Percentiles rank a stretch among this genome's conserved stretches.
Conservation (phyloP, 1,140 invertebrate genomes). For the Drosophila saltans region DNA sequence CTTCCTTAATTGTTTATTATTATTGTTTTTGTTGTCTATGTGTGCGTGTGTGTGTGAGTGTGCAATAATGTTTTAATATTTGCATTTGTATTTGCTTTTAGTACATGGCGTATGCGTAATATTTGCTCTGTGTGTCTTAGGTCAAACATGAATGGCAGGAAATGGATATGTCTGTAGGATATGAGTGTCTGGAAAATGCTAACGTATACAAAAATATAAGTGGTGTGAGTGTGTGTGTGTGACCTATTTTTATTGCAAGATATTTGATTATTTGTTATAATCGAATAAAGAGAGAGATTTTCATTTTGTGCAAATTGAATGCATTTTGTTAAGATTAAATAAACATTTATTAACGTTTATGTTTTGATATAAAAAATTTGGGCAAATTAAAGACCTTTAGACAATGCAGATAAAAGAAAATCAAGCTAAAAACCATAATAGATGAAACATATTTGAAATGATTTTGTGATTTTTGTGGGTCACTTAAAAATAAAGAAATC, state of each 20-base stretch:
- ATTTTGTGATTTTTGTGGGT: too few relatives aligned
- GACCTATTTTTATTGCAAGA: not conserved
- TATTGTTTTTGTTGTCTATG: conserved; percentile 23
- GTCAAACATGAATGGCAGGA: conserved; percentile 56
- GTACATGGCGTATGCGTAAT: conserved; percentile 70
- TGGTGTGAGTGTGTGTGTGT: not conserved
- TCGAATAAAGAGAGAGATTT: not conserved
- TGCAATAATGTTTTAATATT: conserved; percentile 72
- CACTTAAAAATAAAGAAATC: too few relatives aligned
- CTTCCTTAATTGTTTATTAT: conserved; percentile 42
- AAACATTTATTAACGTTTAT: too few relatives aligned
- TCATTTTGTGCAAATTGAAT: not conserved
- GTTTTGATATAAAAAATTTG: too few relatives aligned
- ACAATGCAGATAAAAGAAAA: too few relatives aligned
- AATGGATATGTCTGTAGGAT: conserved; percentile 39
- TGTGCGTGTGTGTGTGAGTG: conserved; percentile 2
- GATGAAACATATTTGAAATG: too few relatives aligned
- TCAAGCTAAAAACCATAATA: too few relatives aligned
- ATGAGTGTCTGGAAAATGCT: conserved; percentile 10
- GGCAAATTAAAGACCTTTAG: too few relatives aligned
- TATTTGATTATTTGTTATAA: not conserved
- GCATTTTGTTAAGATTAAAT: not conserved
- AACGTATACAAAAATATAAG: not conserved
- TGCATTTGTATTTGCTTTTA: conserved; percentile 59
- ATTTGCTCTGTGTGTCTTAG: conserved; percentile 23